phyloP scores from a whole-genome alignment of 1,140 invertebrate genomes.

The Catajapyx aquilonaris region DNA sequence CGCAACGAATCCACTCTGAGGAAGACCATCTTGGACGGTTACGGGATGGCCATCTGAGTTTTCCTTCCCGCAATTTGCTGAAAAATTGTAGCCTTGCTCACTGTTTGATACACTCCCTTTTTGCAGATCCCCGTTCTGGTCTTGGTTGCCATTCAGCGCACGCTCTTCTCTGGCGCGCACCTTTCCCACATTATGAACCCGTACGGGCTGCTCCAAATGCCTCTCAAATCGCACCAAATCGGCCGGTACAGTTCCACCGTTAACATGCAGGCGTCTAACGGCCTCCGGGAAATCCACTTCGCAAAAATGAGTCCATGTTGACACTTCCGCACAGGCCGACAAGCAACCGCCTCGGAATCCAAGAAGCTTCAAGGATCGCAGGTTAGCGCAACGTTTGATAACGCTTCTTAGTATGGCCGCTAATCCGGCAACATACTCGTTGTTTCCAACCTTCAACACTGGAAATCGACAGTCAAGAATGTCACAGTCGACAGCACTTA shows the following conservation, averaged over 20 bases:
- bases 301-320: constrained; percentile 80
- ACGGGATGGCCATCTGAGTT: too few species aligned
- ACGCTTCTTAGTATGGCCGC: constrained; percentile 33
- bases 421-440: constrained; percentile 38
- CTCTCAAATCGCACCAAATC: constrained; percentile 55
- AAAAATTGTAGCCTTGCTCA: constrained; percentile 15
- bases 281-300: constrained; percentile 53
- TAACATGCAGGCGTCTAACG: constrained; percentile 19
- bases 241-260: constrained; percentile 24
- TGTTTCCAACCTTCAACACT: too few species aligned
- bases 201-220: constrained; percentile 63
- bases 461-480: constrained; percentile 41
- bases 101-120: constrained; percentile 24
- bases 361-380: constrained; percentile 18
- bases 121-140: constrained; percentile 14
- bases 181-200: constrained; percentile 73
- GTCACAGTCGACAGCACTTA: constrained; percentile 23
- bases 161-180: too few species aligned
- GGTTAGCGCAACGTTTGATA: constrained; percentile 8
- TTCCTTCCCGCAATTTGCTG: constrained; percentile 19
- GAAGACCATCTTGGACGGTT: too few species aligned
- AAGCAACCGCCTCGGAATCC: constrained; percentile 60
- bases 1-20: too few species aligned
- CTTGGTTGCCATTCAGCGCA: too few species aligned
- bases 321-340: constrained; percentile 58